These are phyloP conservation scores for Drosophila lacertosa DNA, from an alignment of 1,140 invertebrate species.

Conservation along the genomic window DNA sequence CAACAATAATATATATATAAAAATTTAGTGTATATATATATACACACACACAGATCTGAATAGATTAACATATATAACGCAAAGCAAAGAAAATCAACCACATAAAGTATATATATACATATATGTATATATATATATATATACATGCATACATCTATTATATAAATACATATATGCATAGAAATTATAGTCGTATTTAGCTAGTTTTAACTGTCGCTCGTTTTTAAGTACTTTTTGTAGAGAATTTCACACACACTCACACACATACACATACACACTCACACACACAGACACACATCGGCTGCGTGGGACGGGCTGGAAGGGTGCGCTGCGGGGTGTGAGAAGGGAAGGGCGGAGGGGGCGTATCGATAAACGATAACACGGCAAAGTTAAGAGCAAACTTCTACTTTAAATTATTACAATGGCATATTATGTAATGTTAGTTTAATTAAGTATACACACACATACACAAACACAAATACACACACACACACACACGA, in stretches of 20 bases:
- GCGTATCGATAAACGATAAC: slow-evolving; percentile 32
- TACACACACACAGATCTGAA: slow-evolving; percentile 39
- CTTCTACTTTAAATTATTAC: slow-evolving; percentile 56
- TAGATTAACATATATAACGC: slow-evolving; percentile 27
- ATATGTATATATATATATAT: slow-evolving; percentile 28
- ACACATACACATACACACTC: slow-evolving; percentile 15
- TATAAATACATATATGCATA: slow-evolving; percentile 7
- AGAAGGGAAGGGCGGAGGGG: neutral
- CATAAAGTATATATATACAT: slow-evolving; percentile 61
- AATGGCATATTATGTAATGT: slow-evolving; percentile 53
- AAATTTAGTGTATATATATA: slow-evolving; percentile 22
- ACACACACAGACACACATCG: slow-evolving; percentile 14
- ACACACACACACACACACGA: slow-evolving; percentile 10
- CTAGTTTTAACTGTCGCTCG: slow-evolving; percentile 49
- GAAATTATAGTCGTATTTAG: slow-evolving; percentile 57
- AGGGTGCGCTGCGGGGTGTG: slow-evolving; percentile 26
- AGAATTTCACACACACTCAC: slow-evolving; percentile 40
- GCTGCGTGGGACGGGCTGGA: neutral
- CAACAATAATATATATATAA: slow-evolving; percentile 26
- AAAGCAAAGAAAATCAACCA: slow-evolving; percentile 57
- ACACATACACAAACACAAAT: slow-evolving; percentile 11
- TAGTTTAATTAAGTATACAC: slow-evolving; percentile 40
- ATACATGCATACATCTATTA: slow-evolving; percentile 3
- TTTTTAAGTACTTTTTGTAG: slow-evolving; percentile 53
- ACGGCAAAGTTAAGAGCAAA: slow-evolving; percentile 8